Evolutionary conservation across 2,113 vertebrate genomes (phyloP), one percentile per base, ranked within the genome.

Genomic region (Peucedramus taeniatus): DNA sequence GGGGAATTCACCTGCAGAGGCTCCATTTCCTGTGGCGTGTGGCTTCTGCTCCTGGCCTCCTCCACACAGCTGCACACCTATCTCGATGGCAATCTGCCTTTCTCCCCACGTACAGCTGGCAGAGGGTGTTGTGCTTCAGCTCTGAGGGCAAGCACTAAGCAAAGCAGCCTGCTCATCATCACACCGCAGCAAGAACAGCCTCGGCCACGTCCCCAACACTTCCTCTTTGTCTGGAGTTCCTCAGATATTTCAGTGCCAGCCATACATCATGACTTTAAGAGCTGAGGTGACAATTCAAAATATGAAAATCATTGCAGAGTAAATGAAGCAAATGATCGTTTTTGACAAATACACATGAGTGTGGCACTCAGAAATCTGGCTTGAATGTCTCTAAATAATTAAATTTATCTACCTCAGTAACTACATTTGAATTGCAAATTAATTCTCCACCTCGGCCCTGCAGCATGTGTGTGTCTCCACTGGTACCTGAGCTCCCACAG

Each of bases 341-440:
- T 97, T 90, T 97, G 96, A 97, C 95, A 96, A 96, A 97, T 93
- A 95, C 93, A 88, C 92, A 96, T 94, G 95, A 97, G 85, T 42
- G 85, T 90, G 83, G 83, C 92, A 75, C 95, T 94, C 93, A n/a
- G 88, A 93, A 96, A 96, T 93, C 92, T 97, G 94, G 90, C 95
- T 94, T 88, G 90, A 81, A 95, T 68, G 94, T 96, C 86, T 96
- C 88, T 94, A 96, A 96, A 97, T 97, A 97, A 97, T 97, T 96
- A 94, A 96, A 96, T 97, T 88, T 96, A 94, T 93, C 95, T 96
- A 96, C 94, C 92, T 96, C 94, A 95, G 88, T 95, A 86, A 63
- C 92, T 88, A 44, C 79, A 96, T 97, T 92, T 95, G 93, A 95
- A 97, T 94, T 96, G 95, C 91, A 97, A 95, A 96, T 96, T 78